Base-by-base conservation (phyloP, 2,113 vertebrate genomes). In the Chauna torquata region DNA sequence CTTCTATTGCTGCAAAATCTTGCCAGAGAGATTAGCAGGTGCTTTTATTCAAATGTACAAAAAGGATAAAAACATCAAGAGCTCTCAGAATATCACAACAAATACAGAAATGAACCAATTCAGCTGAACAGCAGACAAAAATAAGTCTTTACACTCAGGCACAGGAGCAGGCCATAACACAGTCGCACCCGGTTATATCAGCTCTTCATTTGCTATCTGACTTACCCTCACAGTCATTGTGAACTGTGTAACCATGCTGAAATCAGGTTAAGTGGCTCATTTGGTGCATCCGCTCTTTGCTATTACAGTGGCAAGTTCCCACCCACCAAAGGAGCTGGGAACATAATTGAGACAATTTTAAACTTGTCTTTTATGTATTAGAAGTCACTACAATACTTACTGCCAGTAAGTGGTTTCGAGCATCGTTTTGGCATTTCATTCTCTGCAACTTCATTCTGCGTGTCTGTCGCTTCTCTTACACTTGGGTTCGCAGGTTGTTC, bases 361-460 rank as follows among this genome's bases (percentile, higher is more conserved):
- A 61, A 68, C 59, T 25, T 25, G 32, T 47, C 75, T 96, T 87
- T 92, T 59, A 90, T 2, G 8, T 82, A 65, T 5, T 19, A 61
- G 68, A 94, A 82, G 68, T 82, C 86, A 93, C 57, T 10, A 6
- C 6, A 62, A 65, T 96, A 98, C 98, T 98, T 97, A 98, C 98
- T 97, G 89, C 91, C 94, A 4, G 66, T 40, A 47, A 75, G 84
- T 2, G 82, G 79, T 16, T 97, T 94, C 27, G 91, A 84, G 38
- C 23, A 59, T 20, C 8, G 81, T 49, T 71, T 68, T 11, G 69
- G 65, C 2, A 38, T 84, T 80, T 96, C 93, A 5, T 74, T 94
- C 81, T 96, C 96, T 3, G 28, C 54, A 40, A 94, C 76, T 75
- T 78, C 69, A 3, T 95, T 97, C 0, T 19, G 87, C 76, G 87